Evolutionary conservation across 1,140 invertebrate species (phyloP), one percentile per base, ranked within the genome.

Genomic region (Scaptomyza pallida): DNA sequence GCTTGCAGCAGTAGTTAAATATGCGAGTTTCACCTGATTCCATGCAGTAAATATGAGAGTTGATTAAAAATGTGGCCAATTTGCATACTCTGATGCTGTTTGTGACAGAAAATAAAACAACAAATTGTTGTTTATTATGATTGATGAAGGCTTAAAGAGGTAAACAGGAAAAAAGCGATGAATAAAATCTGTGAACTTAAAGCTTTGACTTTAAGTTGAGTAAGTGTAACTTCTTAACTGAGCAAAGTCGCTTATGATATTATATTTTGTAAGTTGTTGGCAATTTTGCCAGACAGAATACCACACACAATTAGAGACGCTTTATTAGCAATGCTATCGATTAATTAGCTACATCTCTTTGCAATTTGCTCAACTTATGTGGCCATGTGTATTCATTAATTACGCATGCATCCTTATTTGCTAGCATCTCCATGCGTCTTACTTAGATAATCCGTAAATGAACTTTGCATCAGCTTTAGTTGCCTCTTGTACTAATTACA

Each of bases 1-100:
- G 72, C 51, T 74, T 74, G 37, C 60, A 19, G 69, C 60, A 52
- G 45, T 82, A 50, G 56, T 70, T 64, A 65, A 80, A 72, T 61
- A 35, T 67, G 54, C 56, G 40, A 62, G 33, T 21, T 30, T 12
- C 37, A 13, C n/a, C 23, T 13, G 47, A 16, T 33, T 61, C 26
- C 40, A 41, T 62, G 47, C 37, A 62, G 41, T 26, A 23, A 56
- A 43, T 57, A 57, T 57, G 41, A 21, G 35, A 37, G 50, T 47
- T 64, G 61, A 64, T 64, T 64, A 64, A 48, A 48, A 47, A 9
- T 35, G 26, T 30, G 5, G 26, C 1, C 6, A 9, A 30, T 30
- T 30, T 30, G 26, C 26, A 30, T 30, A 30, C 8, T 30, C 26
- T 30, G 6, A 4, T 21, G 19, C 19, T 4, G 19, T 21, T 21